Evolutionary conservation across 2,113 vertebrate species (phyloP).

Genomic region (Coracopsis vasa): DNA sequence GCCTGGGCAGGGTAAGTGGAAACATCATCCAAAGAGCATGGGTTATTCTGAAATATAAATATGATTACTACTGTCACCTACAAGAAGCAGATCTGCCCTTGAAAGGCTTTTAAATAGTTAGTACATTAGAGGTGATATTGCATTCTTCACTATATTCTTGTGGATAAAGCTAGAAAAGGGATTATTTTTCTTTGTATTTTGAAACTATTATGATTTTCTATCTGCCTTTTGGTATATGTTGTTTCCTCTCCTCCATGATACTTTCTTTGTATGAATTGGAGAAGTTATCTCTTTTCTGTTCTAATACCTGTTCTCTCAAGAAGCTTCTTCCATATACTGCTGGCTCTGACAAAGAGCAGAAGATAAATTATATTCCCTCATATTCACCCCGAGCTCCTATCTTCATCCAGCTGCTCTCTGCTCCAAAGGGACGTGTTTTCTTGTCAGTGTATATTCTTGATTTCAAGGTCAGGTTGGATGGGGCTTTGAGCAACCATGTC

Average conservation of each 20-base stretch:
- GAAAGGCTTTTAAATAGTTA: neutral
- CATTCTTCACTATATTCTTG: neutral
- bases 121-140: neutral
- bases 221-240: rapidly evolving
- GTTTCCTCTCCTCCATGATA: neutral
- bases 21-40: neutral
- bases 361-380: neutral
- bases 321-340: neutral
- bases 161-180: neutral
- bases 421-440: neutral
- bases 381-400: neutral
- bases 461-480: neutral
- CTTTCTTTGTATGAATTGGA: neutral
- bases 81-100: neutral
- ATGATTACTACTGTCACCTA: neutral
- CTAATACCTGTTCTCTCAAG: neutral
- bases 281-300: neutral
- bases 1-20: slow-evolving; percentile 73
- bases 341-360: neutral
- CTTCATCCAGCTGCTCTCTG: rapidly evolving
- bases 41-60: neutral
- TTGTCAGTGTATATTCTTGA: neutral
- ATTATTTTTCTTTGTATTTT: neutral
- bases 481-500: neutral
- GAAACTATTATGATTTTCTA: neutral